Evolutionary conservation across 2,113 vertebrate species (phyloP).

Genomic region (Amphiprion percula): DNA sequence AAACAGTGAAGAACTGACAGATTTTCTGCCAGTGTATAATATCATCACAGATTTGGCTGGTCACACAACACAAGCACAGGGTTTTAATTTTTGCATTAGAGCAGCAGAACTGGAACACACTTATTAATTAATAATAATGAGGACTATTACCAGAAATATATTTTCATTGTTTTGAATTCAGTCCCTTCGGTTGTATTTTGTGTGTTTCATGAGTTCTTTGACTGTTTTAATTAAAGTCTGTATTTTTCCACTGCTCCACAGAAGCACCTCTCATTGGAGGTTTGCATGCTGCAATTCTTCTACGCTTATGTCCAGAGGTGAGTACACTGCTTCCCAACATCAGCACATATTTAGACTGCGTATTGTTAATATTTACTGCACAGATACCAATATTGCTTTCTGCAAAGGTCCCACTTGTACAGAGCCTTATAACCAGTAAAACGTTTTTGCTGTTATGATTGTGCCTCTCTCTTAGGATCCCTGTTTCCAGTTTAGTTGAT

Average conservation of each 20-base stretch:
- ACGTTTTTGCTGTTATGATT: slow-evolving; percentile 2
- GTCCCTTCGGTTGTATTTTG: not conserved
- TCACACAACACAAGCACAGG: too few relatives aligned
- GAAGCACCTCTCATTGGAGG: slow-evolving; percentile 98
- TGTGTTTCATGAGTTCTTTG: not conserved
- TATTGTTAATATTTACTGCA: not conserved
- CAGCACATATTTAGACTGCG: not conserved
- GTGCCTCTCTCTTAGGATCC: slow-evolving; percentile 85
- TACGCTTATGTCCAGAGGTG: slow-evolving; percentile 98
- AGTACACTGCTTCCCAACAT: slow-evolving; percentile 60
- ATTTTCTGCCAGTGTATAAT: too few relatives aligned
- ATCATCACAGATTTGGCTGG: too few relatives aligned
- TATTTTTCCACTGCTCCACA: slow-evolving; percentile 68
- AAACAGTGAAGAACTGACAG: too few relatives aligned
- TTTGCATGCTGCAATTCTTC: slow-evolving; percentile 99
- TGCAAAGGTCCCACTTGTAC: not conserved
- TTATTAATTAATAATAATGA: not conserved
- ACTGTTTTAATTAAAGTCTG: not conserved
- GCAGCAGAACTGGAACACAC: not conserved
- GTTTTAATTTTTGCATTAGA: not conserved
- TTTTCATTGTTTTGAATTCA: not conserved
- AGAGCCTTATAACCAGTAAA: not conserved
- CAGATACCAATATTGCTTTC: not conserved
- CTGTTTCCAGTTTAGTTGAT: slow-evolving; percentile 95
- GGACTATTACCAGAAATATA: not conserved